Percentiles rank a stretch among this genome's conserved stretches.
Conservation (phyloP, 2,888 invertebrate genomes). For the Harpagoxenus sublaevis region DNA sequence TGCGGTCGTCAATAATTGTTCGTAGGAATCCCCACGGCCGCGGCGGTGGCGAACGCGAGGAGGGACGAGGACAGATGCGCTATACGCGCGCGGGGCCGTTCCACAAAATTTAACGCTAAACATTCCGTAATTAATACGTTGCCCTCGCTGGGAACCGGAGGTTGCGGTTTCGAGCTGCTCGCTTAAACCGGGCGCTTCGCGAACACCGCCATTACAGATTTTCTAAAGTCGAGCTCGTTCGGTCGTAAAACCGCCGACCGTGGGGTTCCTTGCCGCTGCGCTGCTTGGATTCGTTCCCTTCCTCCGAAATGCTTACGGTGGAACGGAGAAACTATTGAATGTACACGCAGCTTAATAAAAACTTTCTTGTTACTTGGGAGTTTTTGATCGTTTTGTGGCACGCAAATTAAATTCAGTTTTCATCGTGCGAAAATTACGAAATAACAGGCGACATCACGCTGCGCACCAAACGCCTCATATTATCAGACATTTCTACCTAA, state of each 20-base stretch:
- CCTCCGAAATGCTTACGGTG: not conserved
- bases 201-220: constrained; percentile 70
- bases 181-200: constrained; percentile 62
- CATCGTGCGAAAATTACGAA: not conserved
- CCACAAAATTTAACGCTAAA: constrained; percentile 83
- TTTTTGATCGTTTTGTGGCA: not conserved
- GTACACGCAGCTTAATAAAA: not conserved
- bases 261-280: constrained; percentile 12
- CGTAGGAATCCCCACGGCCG: constrained; percentile 52
- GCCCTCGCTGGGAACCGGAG: constrained; percentile 82
- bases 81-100: constrained; percentile 72
- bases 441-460: not conserved
- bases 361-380: not conserved
- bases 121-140: constrained; percentile 84
- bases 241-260: constrained; percentile 74
- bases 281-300: not conserved
- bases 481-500: constrained; percentile 2
- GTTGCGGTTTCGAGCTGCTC: constrained; percentile 78
- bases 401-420: not conserved
- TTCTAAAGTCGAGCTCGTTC: constrained; percentile 64
- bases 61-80: constrained; percentile 50
- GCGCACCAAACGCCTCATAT: not conserved
- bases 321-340: not conserved
- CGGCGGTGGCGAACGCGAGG: constrained; percentile 37
- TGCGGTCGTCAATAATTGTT: constrained; percentile 66